Conservation (phyloP, 1,140 invertebrate species). For the Grapholita molesta region DNA sequence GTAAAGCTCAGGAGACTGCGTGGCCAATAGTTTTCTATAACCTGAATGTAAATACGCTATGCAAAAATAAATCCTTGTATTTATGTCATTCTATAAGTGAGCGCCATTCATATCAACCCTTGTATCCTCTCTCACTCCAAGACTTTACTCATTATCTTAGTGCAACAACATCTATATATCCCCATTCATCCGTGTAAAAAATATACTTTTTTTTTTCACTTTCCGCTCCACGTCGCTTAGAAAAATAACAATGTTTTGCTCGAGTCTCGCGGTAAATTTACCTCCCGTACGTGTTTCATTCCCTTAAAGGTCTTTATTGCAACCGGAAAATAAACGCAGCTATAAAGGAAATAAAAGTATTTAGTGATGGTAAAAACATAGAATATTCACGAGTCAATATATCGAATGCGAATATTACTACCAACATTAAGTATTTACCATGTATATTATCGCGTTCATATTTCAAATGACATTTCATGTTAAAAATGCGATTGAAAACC, state of each 20-base stretch:
- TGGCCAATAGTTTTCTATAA: not conserved
- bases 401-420: conserved; percentile 21
- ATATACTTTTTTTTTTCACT: not conserved
- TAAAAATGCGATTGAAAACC: conserved; percentile 54
- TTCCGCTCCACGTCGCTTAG: not conserved
- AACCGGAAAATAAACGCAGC: conserved; percentile 2
- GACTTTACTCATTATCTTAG: not conserved
- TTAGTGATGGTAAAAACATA: not conserved
- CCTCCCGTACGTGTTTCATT: conserved; percentile 7
- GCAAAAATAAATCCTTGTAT: not conserved
- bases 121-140: not conserved
- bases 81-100: not conserved
- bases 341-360: not conserved
- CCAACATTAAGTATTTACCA: conserved; percentile 28
- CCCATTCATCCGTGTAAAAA: conserved; percentile 5
- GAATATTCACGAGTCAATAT: conserved; percentile 12
- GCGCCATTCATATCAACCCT: not conserved
- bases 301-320: conserved; percentile 10
- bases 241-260: conserved; percentile 11
- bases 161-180: not conserved
- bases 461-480: conserved; percentile 27
- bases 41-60: not conserved
- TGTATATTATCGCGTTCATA: conserved; percentile 24
- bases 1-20: conserved; percentile 25
- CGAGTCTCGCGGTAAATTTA: conserved; percentile 14